Evolutionary conservation across 2,888 invertebrate genomes (phyloP), one percentile per base, ranked within the genome.

Genomic region (Fragum fragum): DNA sequence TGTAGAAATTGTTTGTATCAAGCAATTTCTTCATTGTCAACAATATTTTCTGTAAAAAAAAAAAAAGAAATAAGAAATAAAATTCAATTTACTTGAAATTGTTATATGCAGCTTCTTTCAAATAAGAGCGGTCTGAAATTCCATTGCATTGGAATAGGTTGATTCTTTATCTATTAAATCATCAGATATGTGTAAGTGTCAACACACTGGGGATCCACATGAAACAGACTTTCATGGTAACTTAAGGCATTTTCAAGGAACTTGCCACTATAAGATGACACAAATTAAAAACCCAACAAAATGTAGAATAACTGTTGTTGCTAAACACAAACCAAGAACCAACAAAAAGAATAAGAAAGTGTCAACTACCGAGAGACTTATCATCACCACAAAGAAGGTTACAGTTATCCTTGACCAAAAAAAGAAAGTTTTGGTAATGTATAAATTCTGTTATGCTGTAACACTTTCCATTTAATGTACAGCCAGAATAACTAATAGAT

Each of bases 171-270:
- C n/a, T n/a, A n/a, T n/a, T n/a, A n/a, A n/a, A n/a, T n/a, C n/a
- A n/a, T 36, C 28, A 73, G 73, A 59, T 23, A 28, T 42, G 21
- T 73, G 73, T 21, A 42, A 14, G 3, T 73, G 73, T 23, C 9
- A 29, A 11, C 59, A 61, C 16, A 36, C 23, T 1, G 73, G 73
- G 16, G 73, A 73, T n/a, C 73, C 73, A 5, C 73, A 73, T 23
- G 28, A 47, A 6, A 61, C 26, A n/a, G 7, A 23, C 3, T 73
- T 26, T 28, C 36, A 73, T 29, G 61, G 73, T 5, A 61, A 26
- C 23, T 39, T 21, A 7, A 23, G 21, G 18, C 66, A 66, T 42
- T 73, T 61, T n/a, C 73, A 73, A 21, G 73, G 73, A 47, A 18
- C 18, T 0, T 73, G 73, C 21, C 18, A 59, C 1, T 73, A 73